Conservation (phyloP, 2,888 invertebrate species). For the Pseudococcus viburni region DNA sequence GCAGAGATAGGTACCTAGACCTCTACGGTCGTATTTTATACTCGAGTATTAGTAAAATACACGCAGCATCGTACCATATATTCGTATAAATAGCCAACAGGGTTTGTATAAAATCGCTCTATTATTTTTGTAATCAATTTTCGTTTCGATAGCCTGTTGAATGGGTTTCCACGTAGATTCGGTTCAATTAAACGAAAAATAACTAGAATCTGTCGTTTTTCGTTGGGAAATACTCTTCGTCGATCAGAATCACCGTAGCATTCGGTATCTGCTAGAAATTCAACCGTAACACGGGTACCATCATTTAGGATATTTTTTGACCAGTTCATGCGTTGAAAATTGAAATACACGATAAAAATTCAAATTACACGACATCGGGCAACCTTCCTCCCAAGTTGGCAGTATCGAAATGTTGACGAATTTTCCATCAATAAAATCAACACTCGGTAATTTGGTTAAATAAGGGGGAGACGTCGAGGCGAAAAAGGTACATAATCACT, state of each 20-base stretch:
- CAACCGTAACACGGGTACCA: not conserved
- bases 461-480: not conserved
- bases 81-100: not conserved
- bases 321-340: not conserved
- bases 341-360: not conserved
- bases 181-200: not conserved
- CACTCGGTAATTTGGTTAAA: slow-evolving; percentile 13
- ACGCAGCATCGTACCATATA: not conserved
- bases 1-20: not conserved
- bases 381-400: no score
- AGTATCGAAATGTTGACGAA: not conserved
- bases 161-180: not conserved
- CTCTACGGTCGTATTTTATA: not conserved
- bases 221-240: no score
- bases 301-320: not conserved
- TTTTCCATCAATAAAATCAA: slow-evolving; percentile 18
- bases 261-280: not conserved
- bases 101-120: not conserved
- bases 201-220: not conserved
- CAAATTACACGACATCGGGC: not conserved
- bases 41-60: not conserved
- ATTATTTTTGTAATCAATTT: slow-evolving; percentile 43
- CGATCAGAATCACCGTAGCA: no score
- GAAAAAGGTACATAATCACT: slow-evolving; percentile 5
- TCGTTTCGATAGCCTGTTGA: slow-evolving; percentile 30